Evolutionary conservation across 2,113 vertebrate genomes (phyloP).

Genomic region (Suricata suricatta): DNA sequence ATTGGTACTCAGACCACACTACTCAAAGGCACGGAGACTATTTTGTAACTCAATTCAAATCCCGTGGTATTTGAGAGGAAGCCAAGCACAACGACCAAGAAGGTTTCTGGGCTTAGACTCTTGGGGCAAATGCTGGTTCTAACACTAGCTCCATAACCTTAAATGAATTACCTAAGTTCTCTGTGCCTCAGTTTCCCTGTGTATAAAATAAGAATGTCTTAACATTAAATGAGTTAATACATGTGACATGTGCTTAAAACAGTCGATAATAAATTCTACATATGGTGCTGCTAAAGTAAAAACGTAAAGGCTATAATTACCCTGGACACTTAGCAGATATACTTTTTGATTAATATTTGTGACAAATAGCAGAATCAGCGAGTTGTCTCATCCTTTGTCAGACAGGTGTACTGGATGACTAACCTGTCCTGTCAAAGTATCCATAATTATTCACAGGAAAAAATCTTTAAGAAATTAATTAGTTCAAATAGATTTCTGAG

Average conservation of each 20-base stretch:
- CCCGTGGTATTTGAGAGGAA: not conserved
- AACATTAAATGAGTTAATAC: not conserved
- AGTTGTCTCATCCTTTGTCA: not conserved
- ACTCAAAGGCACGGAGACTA: not conserved
- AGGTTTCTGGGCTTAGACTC: not conserved
- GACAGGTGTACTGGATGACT: not conserved
- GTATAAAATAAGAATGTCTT: not conserved
- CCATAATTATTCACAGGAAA: not conserved
- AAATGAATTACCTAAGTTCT: not conserved
- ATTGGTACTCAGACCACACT: not conserved
- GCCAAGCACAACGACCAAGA: not conserved
- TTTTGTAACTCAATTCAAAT: not conserved
- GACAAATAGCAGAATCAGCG: not conserved
- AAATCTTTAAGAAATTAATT: constrained; percentile 12
- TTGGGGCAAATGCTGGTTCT: not conserved
- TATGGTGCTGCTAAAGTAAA: not conserved
- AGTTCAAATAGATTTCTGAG: constrained; percentile 19
- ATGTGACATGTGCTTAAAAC: not conserved
- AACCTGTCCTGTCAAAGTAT: not conserved
- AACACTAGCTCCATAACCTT: not conserved
- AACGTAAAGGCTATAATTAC: not conserved
- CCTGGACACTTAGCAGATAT: not conserved
- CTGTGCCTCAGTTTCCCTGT: not conserved
- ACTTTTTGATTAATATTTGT: constrained; percentile 23
- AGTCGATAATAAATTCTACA: not conserved